A percentile compares a stretch with the other conserved stretches of the same genome.
phyloP scores from a whole-genome alignment of 2,113 vertebrate species.

The Datnioides undecimradiatus region DNA sequence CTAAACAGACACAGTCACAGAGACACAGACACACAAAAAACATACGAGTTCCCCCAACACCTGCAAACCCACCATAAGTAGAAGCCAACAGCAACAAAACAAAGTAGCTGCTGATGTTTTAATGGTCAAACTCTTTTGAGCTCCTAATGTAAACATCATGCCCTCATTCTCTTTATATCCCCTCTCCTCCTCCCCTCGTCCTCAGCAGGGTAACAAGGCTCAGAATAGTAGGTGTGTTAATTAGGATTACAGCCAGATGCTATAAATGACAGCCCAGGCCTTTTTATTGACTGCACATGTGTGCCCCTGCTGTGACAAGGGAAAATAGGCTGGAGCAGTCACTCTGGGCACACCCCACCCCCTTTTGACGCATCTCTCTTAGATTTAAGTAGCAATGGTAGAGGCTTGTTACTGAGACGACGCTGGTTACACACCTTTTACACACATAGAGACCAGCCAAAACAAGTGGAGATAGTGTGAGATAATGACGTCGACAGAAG shows the following conservation, averaged over 20 bases:
- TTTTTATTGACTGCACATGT: conserved; percentile 76
- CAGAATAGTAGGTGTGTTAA: conserved; percentile 81
- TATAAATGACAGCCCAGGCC: conserved; percentile 70
- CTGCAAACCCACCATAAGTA: conserved; percentile 10
- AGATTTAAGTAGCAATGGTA: conserved; percentile 66
- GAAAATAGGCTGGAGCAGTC: conserved; percentile 75
- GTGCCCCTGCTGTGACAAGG: conserved; percentile 60
- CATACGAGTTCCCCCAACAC: conserved; percentile 36
- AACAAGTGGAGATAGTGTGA: conserved; percentile 56
- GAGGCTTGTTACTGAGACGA: conserved; percentile 69
- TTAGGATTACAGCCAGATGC: conserved; percentile 74
- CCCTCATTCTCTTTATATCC: background rate
- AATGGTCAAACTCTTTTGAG: conserved; percentile 15
- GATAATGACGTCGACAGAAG: conserved; percentile 22
- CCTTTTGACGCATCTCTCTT: conserved; percentile 52
- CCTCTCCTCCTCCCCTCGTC: conserved; percentile 30
- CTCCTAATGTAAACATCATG: conserved; percentile 41
- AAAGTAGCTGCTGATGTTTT: conserved; percentile 39
- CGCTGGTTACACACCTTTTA: conserved; percentile 59
- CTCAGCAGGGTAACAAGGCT: conserved; percentile 72
- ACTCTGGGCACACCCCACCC: conserved; percentile 24
- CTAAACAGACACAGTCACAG: no score
- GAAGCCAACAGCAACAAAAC: conserved; percentile 47
- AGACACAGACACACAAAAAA: no score
- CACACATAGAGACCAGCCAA: conserved; percentile 29